phyloP scores from a whole-genome alignment of 1,140 invertebrate species.

The Caenorhabditis inopinata region DNA sequence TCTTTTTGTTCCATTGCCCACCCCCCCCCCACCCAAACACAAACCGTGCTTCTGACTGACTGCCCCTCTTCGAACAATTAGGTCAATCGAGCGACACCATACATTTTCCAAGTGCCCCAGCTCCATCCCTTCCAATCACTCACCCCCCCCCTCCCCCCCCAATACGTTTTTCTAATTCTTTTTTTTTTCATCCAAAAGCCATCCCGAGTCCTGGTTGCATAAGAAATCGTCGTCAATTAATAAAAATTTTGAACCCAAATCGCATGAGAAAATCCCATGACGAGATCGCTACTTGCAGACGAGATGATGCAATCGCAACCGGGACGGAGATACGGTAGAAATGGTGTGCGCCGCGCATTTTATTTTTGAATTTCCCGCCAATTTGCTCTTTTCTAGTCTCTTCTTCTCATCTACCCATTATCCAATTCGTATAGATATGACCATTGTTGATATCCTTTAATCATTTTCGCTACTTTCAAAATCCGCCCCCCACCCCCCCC shows the following conservation, averaged over 20 bases:
- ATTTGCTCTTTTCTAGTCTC: too few relatives aligned
- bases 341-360: not conserved
- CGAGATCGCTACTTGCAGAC: not conserved
- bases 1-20: not conserved
- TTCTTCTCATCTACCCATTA: too few relatives aligned
- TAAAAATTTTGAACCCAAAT: not conserved
- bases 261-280: not conserved
- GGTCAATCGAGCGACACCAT: constrained; percentile 13
- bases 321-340: not conserved
- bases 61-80: constrained; percentile 1
- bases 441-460: too few relatives aligned
- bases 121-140: too few relatives aligned
- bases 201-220: constrained; percentile 1
- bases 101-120: too few relatives aligned
- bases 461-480: too few relatives aligned
- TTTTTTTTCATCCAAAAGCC: not conserved
- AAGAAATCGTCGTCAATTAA: constrained; percentile 32
- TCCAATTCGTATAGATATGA: too few relatives aligned
- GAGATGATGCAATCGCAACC: constrained; percentile 21
- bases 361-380: not conserved
- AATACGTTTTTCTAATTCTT: not conserved
- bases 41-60: not conserved
- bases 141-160: too few relatives aligned
- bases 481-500: too few relatives aligned
- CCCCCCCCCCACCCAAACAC: too few relatives aligned